Evolutionary conservation across 2,888 invertebrate genomes (phyloP).

Genomic region (Tromatobia lineatoria): DNA sequence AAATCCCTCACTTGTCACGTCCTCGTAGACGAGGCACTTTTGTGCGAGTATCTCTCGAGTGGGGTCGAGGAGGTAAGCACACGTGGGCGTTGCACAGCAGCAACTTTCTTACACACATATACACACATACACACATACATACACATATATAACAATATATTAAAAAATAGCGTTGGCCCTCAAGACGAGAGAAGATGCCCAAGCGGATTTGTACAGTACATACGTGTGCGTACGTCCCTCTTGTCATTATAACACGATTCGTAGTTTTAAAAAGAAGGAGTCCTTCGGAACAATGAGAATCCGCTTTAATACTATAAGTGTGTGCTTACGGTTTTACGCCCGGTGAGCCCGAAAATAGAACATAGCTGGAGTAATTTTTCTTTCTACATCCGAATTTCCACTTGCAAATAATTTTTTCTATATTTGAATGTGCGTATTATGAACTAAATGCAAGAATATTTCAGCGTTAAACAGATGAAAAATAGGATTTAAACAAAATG

Average conservation of each 20-base stretch:
- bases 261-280: neutral
- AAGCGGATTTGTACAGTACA: constrained; percentile 26
- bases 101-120: constrained; percentile 1
- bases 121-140: neutral
- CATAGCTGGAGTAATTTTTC: too few species aligned
- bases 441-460: too few species aligned
- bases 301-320: constrained; percentile 7
- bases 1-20: constrained; percentile 47
- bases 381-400: too few species aligned
- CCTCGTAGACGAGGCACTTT: constrained; percentile 26
- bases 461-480: too few species aligned
- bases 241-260: neutral
- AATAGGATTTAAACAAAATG: too few species aligned
- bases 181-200: constrained; percentile 24
- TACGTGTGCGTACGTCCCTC: constrained; percentile 2
- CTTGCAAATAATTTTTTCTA: too few species aligned
- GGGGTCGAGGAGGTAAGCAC: constrained; percentile 27
- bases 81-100: constrained; percentile 47
- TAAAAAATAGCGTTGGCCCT: constrained; percentile 17
- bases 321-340: neutral
- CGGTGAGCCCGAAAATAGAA: too few species aligned
- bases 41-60: constrained; percentile 41
- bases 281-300: neutral
- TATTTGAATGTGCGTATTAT: too few species aligned
- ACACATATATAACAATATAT: neutral